Percentiles rank a stretch among this genome's conserved stretches.
Evolutionary conservation across 2,113 vertebrate genomes (phyloP).

Genomic region (human): DNA sequence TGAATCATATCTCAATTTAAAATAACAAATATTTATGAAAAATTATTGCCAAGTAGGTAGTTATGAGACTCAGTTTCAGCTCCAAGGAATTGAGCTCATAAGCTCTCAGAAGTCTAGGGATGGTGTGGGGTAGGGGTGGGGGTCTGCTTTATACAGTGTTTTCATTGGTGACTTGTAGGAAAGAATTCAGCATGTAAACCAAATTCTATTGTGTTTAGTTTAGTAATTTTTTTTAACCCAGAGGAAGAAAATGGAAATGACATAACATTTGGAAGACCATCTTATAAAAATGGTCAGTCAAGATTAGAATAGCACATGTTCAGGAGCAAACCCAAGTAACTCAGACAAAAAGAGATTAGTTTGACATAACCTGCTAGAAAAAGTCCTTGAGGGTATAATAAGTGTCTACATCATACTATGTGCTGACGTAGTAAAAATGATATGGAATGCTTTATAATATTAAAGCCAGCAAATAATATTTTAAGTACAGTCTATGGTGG

Average conservation of each 20-base stretch:
- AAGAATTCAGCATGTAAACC: neutral
- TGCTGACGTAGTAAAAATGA: neutral
- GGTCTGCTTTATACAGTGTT: neutral
- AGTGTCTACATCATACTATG: neutral
- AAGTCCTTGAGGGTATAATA: neutral
- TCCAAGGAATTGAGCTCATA: neutral
- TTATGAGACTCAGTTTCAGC: neutral
- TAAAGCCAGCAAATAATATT: neutral
- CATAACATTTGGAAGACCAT: neutral
- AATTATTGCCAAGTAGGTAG: neutral
- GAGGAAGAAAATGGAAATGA: conserved; percentile 22
- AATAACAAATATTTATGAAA: neutral
- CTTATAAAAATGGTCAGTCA: neutral
- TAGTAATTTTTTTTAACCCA: neutral
- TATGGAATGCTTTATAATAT: neutral
- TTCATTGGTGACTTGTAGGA: neutral
- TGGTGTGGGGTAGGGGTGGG: neutral
- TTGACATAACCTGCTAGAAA: neutral
- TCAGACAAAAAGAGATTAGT: neutral
- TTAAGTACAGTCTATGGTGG: neutral
- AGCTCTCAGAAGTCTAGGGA: neutral
- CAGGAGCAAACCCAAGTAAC: neutral
- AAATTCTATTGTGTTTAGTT: neutral
- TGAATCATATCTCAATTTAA: neutral
- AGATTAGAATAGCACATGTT: neutral